Percentiles rank a stretch among this genome's conserved stretches.
Conservation (phyloP, 2,888 invertebrate genomes). For the Drosophila niveifrons region DNA sequence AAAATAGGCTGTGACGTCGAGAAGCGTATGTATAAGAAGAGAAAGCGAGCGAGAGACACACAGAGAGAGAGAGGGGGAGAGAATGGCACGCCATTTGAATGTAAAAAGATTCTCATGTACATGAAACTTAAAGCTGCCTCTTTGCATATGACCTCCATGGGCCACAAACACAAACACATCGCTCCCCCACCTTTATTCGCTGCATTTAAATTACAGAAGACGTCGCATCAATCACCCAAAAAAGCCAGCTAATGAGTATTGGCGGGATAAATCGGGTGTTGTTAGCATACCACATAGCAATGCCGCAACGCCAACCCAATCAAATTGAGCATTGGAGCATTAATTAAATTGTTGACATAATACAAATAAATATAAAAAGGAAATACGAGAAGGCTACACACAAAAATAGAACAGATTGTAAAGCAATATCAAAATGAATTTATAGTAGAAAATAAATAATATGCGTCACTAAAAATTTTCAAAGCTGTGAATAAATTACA, state of each 20-base stretch:
- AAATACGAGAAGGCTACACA: background rate
- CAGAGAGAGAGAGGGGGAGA: background rate
- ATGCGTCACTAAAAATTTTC: constrained; percentile 19
- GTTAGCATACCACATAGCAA: constrained; percentile 59
- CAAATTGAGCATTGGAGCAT: constrained; percentile 66
- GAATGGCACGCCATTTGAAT: constrained; percentile 71
- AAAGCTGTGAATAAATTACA: constrained; percentile 23
- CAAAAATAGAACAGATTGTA: background rate
- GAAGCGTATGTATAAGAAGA: constrained; percentile 1
- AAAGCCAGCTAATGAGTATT: constrained; percentile 68
- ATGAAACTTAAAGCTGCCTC: constrained; percentile 64
- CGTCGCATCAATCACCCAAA: constrained; percentile 66
- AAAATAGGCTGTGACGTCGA: constrained; percentile 38
- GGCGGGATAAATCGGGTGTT: constrained; percentile 27
- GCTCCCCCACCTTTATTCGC: background rate
- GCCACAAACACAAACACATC: background rate
- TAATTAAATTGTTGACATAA: constrained; percentile 71
- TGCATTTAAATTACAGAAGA: constrained; percentile 63
- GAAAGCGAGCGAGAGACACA: background rate
- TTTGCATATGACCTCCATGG: constrained; percentile 24
- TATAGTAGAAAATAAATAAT: constrained; percentile 2
- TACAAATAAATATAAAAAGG: constrained; percentile 10
- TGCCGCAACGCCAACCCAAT: constrained; percentile 44
- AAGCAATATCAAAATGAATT: constrained; percentile 15
- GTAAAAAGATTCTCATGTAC: constrained; percentile 65